phyloP scores from a whole-genome alignment of 2,797 vertebrate species.

The Acrossocheilus wenchowensis region DNA sequence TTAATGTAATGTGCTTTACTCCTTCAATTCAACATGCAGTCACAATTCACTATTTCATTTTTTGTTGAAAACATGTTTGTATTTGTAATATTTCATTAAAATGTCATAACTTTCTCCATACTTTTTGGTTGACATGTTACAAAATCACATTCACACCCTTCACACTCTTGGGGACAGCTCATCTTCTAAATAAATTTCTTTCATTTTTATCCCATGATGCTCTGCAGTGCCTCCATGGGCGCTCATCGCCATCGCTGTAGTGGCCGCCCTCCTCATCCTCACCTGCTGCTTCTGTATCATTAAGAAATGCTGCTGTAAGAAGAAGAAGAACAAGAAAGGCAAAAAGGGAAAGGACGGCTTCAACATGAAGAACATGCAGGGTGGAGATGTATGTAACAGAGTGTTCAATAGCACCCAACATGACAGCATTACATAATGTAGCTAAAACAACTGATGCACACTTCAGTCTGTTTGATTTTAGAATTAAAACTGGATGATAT shows the following conservation, averaged over 20 bases:
- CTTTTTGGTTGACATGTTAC: not conserved
- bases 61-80: not conserved
- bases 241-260: conserved; percentile 92
- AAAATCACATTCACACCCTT: not conserved
- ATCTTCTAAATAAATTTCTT: not conserved
- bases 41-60: not conserved
- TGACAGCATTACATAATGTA: conserved; percentile 12
- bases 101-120: not conserved
- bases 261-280: conserved; percentile 90
- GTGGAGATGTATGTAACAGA: conserved; percentile 77
- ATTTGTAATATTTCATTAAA: not conserved
- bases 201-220: not conserved
- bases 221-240: conserved; percentile 93
- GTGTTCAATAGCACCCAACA: conserved; percentile 25
- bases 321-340: conserved; percentile 98
- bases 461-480: not conserved
- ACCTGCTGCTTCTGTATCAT: conserved; percentile 99
- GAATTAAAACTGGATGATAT: not conserved
- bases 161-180: too few relatives aligned
- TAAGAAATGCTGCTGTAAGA: conserved; percentile 99
- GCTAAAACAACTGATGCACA: conserved; percentile 7
- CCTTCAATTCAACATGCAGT: not conserved
- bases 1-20: not conserved
- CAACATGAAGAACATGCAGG: conserved; percentile 87
- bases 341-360: conserved; percentile 94